These are phyloP conservation scores for Coenobita brevimanus DNA, from an alignment of 1,140 invertebrate genomes.

Conservation along the genomic window DNA sequence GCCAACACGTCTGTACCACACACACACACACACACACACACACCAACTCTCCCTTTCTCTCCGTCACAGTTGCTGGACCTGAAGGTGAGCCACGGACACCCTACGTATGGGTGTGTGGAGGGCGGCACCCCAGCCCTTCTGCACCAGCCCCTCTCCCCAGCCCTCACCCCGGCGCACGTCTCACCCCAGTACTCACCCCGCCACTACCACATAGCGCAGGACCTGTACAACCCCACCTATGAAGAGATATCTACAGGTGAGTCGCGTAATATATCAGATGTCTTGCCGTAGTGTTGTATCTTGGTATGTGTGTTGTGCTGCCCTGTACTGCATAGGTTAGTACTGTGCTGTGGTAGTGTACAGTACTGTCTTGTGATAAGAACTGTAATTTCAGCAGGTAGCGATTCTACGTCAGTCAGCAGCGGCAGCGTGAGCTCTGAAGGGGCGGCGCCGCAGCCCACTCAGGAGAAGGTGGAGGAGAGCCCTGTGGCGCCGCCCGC, in stretches of 20 bases:
- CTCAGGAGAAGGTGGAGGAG: constrained; percentile 20
- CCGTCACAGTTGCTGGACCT: constrained; percentile 51
- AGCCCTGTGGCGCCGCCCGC: constrained; percentile 11
- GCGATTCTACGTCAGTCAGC: constrained; percentile 61
- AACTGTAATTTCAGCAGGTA: constrained; percentile 29
- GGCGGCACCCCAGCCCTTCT: constrained; percentile 26
- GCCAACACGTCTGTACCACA: no score
- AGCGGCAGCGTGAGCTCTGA: constrained; percentile 58
- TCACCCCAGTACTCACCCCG: constrained; percentile 44
- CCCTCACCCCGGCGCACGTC: constrained; percentile 31
- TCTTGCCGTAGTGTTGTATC: no score
- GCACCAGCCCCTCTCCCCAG: constrained; percentile 28
- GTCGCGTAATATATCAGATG: no score
- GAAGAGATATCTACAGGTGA: constrained; percentile 63
- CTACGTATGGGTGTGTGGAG: constrained; percentile 48
- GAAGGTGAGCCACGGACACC: constrained; percentile 38
- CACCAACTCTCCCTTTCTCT: no score
- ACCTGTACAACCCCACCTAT: constrained; percentile 61
- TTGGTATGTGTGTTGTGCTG: no score
- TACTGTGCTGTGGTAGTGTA: background rate
- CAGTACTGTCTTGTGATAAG: background rate
- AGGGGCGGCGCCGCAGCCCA: background rate
- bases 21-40: no score
- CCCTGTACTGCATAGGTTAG: no score
- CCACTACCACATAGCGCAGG: constrained; percentile 34